Base-by-base conservation (phyloP, 2,797 vertebrate genomes). In the Dermochelys coriacea region DNA sequence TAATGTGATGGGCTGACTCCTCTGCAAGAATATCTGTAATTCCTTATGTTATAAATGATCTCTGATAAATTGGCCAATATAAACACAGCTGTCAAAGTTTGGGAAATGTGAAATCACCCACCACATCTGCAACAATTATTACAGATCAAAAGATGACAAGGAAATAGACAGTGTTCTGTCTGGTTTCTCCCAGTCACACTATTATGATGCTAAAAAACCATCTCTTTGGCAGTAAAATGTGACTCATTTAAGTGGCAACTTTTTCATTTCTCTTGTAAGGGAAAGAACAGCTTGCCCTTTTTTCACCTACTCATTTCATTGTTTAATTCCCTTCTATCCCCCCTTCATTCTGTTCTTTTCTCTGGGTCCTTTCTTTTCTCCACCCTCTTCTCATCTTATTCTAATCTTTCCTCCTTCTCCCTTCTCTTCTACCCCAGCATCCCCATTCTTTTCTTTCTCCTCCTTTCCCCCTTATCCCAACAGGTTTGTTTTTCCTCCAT, bases 201-300 rank as follows among this genome's bases (percentile, higher is more conserved):
- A 55, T 77, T 5, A 88, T 55, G 31, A 74, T 16, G 5, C 74
- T 90, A 87, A 85, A 91, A 91, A 50, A 90, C 34, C 45, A 88
- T 64, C 75, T 68, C 51, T 85, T 51, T 8, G 25, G 64, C 21
- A 94, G 74, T 68, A 87, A 93, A 84, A 54, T 1, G 2, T 93
- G 94, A 93, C 85, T 95, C 87, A 94, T 88, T 55, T 87, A 87
- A 91, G 90, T 41, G 50, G 61, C 34, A 88, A 78, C 29, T 79
- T 89, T 91, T 50, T 59, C 23, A 21, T 51, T 50, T n/a, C 31
- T 19, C 57, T 87, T 54, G 41, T 82, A 25, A 82, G 4, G 25
- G 5, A 92, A 55, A 74, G 55, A 91, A 85, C 55, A 52, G 37
- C 59, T 4, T 85, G 27, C 85, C 88, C 29, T 83, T 71, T 54